Evolutionary conservation across 2,797 vertebrate genomes (phyloP).

Genomic region (Microchirus variegatus): DNA sequence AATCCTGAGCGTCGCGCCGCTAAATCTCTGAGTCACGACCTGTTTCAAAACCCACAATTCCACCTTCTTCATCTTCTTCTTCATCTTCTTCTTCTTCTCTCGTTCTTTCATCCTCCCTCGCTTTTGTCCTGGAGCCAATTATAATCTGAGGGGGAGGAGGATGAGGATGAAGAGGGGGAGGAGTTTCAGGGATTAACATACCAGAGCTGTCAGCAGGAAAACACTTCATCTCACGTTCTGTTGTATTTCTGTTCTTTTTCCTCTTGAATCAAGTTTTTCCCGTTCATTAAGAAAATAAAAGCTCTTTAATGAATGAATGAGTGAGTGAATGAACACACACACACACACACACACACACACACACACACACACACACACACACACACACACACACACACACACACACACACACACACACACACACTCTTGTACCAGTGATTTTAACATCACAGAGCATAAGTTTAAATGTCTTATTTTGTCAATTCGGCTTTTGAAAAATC

Average conservation of each 20-base stretch:
- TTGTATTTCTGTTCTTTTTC: constrained; percentile 20
- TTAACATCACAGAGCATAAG: no score
- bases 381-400: no score
- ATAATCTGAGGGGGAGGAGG: constrained; percentile 54
- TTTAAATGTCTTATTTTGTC: no score
- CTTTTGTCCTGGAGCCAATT: constrained; percentile 63
- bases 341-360: no score
- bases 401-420: no score
- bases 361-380: no score
- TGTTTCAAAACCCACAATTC: no score
- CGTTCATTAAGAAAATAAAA: constrained; percentile 32
- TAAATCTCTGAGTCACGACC: background rate
- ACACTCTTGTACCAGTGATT: no score
- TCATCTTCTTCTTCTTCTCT: constrained; percentile 33
- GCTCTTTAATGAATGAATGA: background rate
- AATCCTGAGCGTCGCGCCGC: no score
- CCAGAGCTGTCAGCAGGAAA: constrained; percentile 65
- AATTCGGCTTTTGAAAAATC: no score
- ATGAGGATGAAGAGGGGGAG: constrained; percentile 39
- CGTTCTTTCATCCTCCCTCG: constrained; percentile 54
- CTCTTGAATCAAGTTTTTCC: constrained; percentile 14
- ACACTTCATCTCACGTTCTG: constrained; percentile 34
- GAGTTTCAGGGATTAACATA: constrained; percentile 67
- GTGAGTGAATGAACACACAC: background rate
- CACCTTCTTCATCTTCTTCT: constrained; percentile 33